These are phyloP conservation scores for Strigamia transsilvanica DNA, from an alignment of 2,888 invertebrate species.

Conservation along the genomic window DNA sequence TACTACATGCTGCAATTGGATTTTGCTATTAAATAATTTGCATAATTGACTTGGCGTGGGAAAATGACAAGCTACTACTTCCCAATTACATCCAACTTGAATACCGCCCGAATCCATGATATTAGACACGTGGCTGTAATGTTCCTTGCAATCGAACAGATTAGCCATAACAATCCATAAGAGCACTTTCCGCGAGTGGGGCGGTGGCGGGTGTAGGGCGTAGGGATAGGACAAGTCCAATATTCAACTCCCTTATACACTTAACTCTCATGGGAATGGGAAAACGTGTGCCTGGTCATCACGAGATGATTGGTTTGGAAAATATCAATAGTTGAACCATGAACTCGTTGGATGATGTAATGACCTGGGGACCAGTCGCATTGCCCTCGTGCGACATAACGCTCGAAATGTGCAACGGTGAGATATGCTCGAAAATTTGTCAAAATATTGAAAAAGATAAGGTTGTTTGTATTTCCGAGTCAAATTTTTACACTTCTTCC, in stretches of 20 bases:
- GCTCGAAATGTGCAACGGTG: neutral
- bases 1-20: neutral
- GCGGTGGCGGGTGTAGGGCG: too few species aligned
- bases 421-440: slow-evolving; percentile 4
- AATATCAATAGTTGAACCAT: slow-evolving; percentile 5
- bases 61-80: slow-evolving; percentile 11
- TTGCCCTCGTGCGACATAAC: slow-evolving; percentile 7
- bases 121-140: slow-evolving; percentile 20
- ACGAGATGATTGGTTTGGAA: slow-evolving; percentile 15
- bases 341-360: neutral
- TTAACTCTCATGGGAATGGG: slow-evolving; percentile 13
- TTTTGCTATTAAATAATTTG: slow-evolving; percentile 10
- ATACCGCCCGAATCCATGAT: slow-evolving; percentile 10
- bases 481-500: too few species aligned
- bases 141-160: slow-evolving; percentile 20
- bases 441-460: slow-evolving; percentile 5
- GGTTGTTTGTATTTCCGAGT: too few species aligned
- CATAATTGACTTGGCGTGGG: slow-evolving; percentile 20
- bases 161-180: slow-evolving; percentile 3
- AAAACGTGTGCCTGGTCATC: slow-evolving; percentile 20
- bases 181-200: slow-evolving; percentile 2
- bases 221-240: slow-evolving; percentile 11
- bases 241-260: slow-evolving; percentile 15
- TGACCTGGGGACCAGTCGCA: neutral
- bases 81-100: slow-evolving; percentile 1